Conservation (phyloP, 2,888 invertebrate genomes). For the Nephrocerus scutellatus region DNA sequence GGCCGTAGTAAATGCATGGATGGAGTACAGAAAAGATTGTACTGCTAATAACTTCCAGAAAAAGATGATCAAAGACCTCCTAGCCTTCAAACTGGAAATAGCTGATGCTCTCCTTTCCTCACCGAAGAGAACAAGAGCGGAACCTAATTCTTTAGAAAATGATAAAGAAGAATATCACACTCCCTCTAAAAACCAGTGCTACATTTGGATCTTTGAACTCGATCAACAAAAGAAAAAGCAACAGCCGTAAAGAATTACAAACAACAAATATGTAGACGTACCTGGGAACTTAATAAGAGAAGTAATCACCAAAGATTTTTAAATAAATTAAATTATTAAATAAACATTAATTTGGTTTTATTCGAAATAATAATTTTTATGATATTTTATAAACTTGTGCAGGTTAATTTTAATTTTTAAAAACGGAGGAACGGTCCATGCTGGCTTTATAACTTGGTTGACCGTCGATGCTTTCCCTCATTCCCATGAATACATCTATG, state of each 20-base stretch:
- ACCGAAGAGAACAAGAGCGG: too few species aligned
- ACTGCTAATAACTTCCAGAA: too few species aligned
- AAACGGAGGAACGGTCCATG: not conserved
- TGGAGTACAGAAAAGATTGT: too few species aligned
- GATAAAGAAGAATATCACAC: too few species aligned
- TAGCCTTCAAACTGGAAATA: too few species aligned
- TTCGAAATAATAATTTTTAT: not conserved
- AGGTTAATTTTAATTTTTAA: too few species aligned
- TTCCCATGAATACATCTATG: slow-evolving; percentile 1
- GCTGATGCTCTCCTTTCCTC: too few species aligned
- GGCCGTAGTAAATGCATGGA: too few species aligned
- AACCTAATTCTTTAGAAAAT: too few species aligned
- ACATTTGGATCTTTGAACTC: slow-evolving; percentile 1
- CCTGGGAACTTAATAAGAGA: slow-evolving; percentile 2
- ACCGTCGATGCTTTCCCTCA: not conserved
- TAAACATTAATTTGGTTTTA: not conserved
- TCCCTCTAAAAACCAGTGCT: too few species aligned
- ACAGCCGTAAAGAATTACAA: slow-evolving; percentile 4
- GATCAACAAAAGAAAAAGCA: slow-evolving; percentile 4
- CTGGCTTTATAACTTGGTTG: slow-evolving; percentile 2
- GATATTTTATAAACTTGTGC: not conserved
- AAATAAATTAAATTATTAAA: too few species aligned
- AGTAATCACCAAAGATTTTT: slow-evolving; percentile 4
- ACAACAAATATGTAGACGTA: not conserved
- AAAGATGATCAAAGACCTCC: too few species aligned